Evolutionary conservation across 2,888 invertebrate species (phyloP).

Genomic region (Drosophila kambysellisi): DNA sequence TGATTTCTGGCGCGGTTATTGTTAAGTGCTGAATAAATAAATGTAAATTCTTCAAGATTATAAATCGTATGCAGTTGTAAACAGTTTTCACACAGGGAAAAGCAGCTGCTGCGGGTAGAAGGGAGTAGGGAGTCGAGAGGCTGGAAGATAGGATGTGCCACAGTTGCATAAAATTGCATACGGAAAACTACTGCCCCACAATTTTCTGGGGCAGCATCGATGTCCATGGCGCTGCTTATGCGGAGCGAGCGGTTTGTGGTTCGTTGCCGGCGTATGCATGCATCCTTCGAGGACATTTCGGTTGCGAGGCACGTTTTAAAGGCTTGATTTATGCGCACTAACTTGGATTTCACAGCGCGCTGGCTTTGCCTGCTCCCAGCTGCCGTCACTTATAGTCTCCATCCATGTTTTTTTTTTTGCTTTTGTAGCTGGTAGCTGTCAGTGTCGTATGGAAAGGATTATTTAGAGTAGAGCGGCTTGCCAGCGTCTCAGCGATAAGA

Average conservation of each 20-base stretch:
- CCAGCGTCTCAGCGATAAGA: constrained; percentile 75
- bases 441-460: constrained; percentile 77
- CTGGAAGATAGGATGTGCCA: constrained; percentile 61
- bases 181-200: constrained; percentile 67
- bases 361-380: constrained; percentile 44
- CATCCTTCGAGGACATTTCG: constrained; percentile 79
- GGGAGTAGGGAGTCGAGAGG: constrained; percentile 11
- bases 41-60: constrained; percentile 78
- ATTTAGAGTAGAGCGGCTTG: constrained; percentile 82
- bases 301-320: constrained; percentile 82
- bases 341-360: constrained; percentile 76
- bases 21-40: constrained; percentile 74
- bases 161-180: constrained; percentile 82
- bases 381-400: constrained; percentile 22
- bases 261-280: constrained; percentile 42
- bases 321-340: constrained; percentile 83
- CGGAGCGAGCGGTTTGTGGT: constrained; percentile 37
- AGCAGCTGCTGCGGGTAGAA: constrained; percentile 17
- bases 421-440: constrained; percentile 50
- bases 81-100: constrained; percentile 61
- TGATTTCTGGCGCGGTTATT: constrained; percentile 63
- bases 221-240: constrained; percentile 48
- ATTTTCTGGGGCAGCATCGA: constrained; percentile 63
- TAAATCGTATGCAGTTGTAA: constrained; percentile 81
- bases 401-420: constrained; percentile 28